A percentile compares a stretch with the other conserved stretches of the same genome.
These are phyloP conservation scores for Acrocephalus arundinaceus DNA, from an alignment of 2,113 vertebrate species.

Conservation along the genomic window DNA sequence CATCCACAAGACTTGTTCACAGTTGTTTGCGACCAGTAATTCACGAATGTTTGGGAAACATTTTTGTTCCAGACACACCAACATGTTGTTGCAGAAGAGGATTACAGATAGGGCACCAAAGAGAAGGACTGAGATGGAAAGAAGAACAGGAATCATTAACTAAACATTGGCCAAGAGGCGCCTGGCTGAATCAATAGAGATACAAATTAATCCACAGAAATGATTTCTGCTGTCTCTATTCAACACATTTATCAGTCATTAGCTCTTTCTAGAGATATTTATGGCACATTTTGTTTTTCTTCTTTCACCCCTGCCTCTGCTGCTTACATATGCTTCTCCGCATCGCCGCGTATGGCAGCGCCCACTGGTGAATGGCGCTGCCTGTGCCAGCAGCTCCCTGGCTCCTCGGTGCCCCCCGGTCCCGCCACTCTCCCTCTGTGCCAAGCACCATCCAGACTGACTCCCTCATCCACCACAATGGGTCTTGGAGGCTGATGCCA, in stretches of 20 bases:
- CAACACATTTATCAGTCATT: neutral
- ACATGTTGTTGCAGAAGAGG: neutral
- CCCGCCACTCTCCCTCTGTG: slow-evolving; percentile 27
- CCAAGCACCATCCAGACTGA: slow-evolving; percentile 65
- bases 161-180: neutral
- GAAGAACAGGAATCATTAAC: neutral
- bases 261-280: slow-evolving; percentile 21
- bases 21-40: neutral
- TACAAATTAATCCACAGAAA: neutral
- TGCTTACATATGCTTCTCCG: slow-evolving; percentile 51
- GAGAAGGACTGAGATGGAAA: neutral
- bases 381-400: slow-evolving; percentile 39
- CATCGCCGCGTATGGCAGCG: slow-evolving; percentile 44
- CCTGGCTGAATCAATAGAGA: neutral
- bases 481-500: slow-evolving; percentile 60
- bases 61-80: neutral
- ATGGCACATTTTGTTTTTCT: neutral
- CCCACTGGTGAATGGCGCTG: slow-evolving; percentile 35
- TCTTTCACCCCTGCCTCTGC: slow-evolving; percentile 26
- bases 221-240: neutral
- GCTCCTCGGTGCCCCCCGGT: slow-evolving; percentile 15
- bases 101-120: neutral
- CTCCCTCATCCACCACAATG: slow-evolving; percentile 66
- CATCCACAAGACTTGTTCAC: neutral
- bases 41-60: neutral